phyloP scores from a whole-genome alignment of 2,797 vertebrate species.

The Trichosurus vulpecula region DNA sequence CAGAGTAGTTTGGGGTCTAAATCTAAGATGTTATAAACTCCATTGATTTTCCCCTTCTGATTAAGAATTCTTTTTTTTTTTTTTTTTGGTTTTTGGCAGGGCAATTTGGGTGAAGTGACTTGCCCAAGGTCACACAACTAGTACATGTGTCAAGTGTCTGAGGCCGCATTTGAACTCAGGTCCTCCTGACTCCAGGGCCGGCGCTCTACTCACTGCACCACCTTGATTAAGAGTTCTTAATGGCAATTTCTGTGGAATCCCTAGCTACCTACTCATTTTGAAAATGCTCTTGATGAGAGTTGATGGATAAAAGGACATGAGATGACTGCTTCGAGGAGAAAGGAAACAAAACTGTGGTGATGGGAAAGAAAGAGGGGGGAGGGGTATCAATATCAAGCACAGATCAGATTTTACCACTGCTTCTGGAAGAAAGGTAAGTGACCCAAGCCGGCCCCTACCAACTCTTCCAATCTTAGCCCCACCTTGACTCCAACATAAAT shows the following conservation, averaged over 20 bases:
- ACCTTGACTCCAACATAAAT: neutral
- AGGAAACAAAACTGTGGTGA: neutral
- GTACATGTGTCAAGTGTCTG: too few species aligned
- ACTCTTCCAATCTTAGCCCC: neutral
- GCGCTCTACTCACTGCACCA: too few species aligned
- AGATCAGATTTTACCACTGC: neutral
- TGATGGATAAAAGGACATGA: neutral
- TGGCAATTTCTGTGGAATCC: neutral
- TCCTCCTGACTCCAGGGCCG: too few species aligned
- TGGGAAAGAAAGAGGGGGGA: neutral
- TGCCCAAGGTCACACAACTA: too few species aligned
- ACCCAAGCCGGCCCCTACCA: neutral
- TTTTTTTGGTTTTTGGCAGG: too few species aligned
- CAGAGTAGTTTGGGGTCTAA: neutral
- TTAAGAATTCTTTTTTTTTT: too few species aligned
- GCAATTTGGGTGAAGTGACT: too few species aligned
- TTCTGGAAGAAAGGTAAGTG: neutral
- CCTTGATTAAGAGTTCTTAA: neutral
- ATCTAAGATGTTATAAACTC: neutral
- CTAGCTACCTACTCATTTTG: too few species aligned
- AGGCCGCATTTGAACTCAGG: too few species aligned
- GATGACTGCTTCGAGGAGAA: neutral
- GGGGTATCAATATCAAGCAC: neutral
- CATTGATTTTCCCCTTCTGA: neutral
- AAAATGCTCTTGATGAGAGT: neutral